Evolutionary conservation across 2,113 vertebrate genomes (phyloP).

Genomic region (Eidolon helvum): DNA sequence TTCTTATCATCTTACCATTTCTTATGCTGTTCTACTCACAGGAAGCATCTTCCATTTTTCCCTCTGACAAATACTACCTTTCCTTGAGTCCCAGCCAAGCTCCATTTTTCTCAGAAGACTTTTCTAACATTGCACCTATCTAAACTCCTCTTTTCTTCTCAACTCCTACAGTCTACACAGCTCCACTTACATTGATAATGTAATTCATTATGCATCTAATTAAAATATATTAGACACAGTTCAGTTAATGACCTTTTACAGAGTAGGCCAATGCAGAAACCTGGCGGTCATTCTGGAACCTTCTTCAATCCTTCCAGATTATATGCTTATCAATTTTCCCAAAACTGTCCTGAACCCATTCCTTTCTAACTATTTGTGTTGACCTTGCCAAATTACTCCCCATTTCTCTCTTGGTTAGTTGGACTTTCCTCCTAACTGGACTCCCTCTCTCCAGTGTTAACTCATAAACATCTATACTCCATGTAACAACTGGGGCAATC

Average conservation of each 20-base stretch:
- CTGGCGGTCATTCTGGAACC: not conserved
- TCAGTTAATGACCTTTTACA: not conserved
- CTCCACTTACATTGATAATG: not conserved
- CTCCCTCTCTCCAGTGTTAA: not conserved
- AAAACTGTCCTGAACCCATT: not conserved
- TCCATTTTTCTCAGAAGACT: not conserved
- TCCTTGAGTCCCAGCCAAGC: not conserved
- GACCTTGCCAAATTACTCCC: not conserved
- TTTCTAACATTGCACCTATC: not conserved
- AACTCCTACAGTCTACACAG: not conserved
- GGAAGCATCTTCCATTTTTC: not conserved
- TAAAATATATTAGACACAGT: not conserved
- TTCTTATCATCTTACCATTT: not conserved
- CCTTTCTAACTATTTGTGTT: not conserved
- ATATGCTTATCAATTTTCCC: not conserved
- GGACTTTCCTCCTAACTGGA: not conserved
- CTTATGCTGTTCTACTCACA: not conserved
- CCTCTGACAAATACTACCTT: not conserved
- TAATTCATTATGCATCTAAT: not conserved
- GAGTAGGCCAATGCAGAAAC: not conserved
- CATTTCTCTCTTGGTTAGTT: not conserved
- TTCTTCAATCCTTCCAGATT: not conserved
- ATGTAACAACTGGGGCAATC: not conserved
- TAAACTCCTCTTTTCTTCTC: not conserved
- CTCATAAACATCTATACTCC: not conserved